Conservation (phyloP, 2,797 vertebrate species). For the Echiichthys vipera region DNA sequence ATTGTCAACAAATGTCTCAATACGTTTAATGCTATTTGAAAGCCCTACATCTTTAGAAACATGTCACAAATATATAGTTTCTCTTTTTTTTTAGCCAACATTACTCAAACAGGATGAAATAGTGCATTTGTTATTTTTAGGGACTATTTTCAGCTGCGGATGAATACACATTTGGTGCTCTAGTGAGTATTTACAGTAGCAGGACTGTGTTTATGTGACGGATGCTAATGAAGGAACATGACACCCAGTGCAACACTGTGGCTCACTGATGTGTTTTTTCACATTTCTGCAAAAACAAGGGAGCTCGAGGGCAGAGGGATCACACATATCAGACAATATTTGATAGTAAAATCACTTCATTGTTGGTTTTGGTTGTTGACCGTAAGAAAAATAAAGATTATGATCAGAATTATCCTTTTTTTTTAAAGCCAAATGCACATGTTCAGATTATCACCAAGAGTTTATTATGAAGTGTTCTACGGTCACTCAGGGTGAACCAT, state of each 20-base stretch:
- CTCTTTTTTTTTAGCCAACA: neutral
- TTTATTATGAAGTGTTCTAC: neutral
- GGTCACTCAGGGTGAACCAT: constrained; percentile 27
- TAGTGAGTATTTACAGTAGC: neutral
- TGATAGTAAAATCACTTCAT: neutral
- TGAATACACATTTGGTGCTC: constrained; percentile 2
- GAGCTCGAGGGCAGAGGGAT: neutral
- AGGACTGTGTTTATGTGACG: neutral
- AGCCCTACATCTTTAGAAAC: neutral
- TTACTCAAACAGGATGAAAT: neutral
- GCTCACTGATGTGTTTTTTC: constrained; percentile 1
- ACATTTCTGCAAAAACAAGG: neutral
- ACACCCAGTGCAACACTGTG: neutral
- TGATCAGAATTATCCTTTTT: neutral
- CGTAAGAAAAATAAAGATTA: neutral
- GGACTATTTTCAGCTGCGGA: constrained; percentile 10
- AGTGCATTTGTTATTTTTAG: fast-evolving
- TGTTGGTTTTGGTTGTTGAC: constrained; percentile 4
- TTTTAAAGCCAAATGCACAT: neutral
- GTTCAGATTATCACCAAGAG: neutral
- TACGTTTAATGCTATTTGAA: neutral
- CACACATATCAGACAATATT: neutral
- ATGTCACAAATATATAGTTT: neutral
- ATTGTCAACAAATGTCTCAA: neutral
- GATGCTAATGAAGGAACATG: neutral